phyloP scores from a whole-genome alignment of 2,888 invertebrate species.

The Spilosoma lubricipeda region DNA sequence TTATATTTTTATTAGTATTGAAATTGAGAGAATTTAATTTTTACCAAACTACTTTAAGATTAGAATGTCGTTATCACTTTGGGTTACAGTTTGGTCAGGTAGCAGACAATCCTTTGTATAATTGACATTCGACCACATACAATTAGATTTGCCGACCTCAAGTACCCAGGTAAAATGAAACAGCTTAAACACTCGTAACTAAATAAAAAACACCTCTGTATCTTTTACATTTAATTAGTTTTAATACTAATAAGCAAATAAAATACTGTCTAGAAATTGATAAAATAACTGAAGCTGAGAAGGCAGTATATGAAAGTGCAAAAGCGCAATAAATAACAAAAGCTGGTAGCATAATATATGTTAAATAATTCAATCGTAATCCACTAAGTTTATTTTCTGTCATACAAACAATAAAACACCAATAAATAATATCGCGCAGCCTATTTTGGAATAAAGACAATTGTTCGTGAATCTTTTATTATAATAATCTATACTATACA shows the following conservation, averaged over 20 bases:
- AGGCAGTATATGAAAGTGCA: not conserved
- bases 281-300: not conserved
- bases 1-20: no score
- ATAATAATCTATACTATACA: slow-evolving; percentile 34
- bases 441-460: slow-evolving; percentile 35
- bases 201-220: not conserved
- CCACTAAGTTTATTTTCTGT: slow-evolving; percentile 21
- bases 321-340: not conserved
- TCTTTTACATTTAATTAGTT: not conserved
- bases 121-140: not conserved
- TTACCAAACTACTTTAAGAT: not conserved
- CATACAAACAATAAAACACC: slow-evolving; percentile 10
- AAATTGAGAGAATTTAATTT: no score
- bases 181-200: no score
- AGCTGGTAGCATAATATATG: not conserved
- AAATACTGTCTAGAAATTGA: not conserved
- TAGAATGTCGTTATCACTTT: not conserved
- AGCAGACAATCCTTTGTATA: not conserved
- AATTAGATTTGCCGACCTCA: no score
- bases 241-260: no score
- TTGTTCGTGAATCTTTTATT: slow-evolving; percentile 37
- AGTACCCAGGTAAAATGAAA: not conserved
- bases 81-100: not conserved
- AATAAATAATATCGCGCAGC: slow-evolving; percentile 28
- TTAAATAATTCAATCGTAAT: not conserved